Conservation (phyloP, 1,140 invertebrate genomes). For the Lasaia peninsularis region DNA sequence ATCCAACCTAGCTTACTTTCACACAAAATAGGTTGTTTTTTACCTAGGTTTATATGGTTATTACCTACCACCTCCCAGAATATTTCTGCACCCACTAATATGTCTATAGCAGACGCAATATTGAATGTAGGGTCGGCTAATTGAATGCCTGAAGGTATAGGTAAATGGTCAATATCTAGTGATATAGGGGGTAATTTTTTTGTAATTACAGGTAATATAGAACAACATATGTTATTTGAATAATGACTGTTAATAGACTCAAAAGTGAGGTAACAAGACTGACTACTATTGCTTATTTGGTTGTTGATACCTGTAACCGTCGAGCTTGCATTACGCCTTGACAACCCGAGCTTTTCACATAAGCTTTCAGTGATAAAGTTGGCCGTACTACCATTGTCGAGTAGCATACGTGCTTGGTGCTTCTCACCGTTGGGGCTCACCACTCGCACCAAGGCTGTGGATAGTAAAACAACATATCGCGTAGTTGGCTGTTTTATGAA, state of each 20-base stretch:
- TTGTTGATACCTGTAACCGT: slow-evolving; percentile 27
- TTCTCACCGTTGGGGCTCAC: slow-evolving; percentile 14
- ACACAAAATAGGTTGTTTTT: slow-evolving; percentile 25
- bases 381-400: slow-evolving; percentile 32
- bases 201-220: no score
- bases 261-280: slow-evolving; percentile 25
- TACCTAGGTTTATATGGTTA: slow-evolving; percentile 27
- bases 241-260: slow-evolving; percentile 23
- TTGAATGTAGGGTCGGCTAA: slow-evolving; percentile 45
- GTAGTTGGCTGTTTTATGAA: slow-evolving; percentile 18
- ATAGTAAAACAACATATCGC: slow-evolving; percentile 23
- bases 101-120: slow-evolving; percentile 24
- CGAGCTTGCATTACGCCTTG: slow-evolving; percentile 7
- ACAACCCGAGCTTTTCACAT: slow-evolving; percentile 23
- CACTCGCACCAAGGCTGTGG: slow-evolving; percentile 35
- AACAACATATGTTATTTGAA: background rate
- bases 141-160: background rate
- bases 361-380: slow-evolving; percentile 28
- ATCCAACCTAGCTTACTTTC: slow-evolving; percentile 33
- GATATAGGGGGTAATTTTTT: no score
- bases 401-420: slow-evolving; percentile 23
- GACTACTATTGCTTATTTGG: slow-evolving; percentile 21
- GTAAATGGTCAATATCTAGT: no score
- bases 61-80: slow-evolving; percentile 32
- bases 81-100: slow-evolving; percentile 30